A percentile compares a stretch with the other conserved stretches of the same genome.
Conservation (phyloP, 2,888 invertebrate species). For the Gnatocerus cornutus region DNA sequence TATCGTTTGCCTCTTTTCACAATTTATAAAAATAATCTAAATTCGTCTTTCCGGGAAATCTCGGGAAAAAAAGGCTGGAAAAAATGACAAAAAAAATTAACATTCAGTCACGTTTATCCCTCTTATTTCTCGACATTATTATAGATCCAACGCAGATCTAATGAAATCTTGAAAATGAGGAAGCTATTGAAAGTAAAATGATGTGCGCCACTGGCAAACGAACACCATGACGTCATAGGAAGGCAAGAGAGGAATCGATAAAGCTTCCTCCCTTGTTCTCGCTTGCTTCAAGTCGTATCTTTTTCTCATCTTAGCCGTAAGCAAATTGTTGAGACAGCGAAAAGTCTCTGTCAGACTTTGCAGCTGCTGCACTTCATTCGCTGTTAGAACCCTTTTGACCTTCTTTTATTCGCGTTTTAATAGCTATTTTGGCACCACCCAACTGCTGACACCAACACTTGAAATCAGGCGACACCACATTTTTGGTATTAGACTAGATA, state of each 20-base stretch:
- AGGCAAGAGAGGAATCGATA: conserved; percentile 58
- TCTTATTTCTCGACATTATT: no score
- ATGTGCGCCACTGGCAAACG: conserved; percentile 54
- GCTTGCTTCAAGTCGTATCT: conserved; percentile 50
- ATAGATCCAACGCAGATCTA: no score
- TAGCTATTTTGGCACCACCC: conserved; percentile 10
- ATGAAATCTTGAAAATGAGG: conserved; percentile 22
- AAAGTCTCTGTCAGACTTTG: conserved; percentile 19
- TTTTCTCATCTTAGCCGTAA: conserved; percentile 41
- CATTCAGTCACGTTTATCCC: no score
- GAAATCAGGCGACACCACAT: no score
- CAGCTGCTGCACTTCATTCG: conserved; percentile 38
- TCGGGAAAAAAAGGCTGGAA: no score
- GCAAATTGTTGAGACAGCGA: conserved; percentile 49
- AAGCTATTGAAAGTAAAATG: conserved; percentile 48
- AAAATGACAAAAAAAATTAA: no score
- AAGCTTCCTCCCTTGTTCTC: conserved; percentile 55
- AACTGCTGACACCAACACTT: neutral
- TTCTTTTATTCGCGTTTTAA: conserved; percentile 21
- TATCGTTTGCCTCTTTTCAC: no score
- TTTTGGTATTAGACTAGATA: no score
- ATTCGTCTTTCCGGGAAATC: no score
- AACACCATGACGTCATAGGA: conserved; percentile 59
- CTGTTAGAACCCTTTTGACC: conserved; percentile 10
- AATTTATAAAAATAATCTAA: no score